Evolutionary conservation across 2,888 invertebrate species (phyloP).

Genomic region (Nephrotoma appendiculata): DNA sequence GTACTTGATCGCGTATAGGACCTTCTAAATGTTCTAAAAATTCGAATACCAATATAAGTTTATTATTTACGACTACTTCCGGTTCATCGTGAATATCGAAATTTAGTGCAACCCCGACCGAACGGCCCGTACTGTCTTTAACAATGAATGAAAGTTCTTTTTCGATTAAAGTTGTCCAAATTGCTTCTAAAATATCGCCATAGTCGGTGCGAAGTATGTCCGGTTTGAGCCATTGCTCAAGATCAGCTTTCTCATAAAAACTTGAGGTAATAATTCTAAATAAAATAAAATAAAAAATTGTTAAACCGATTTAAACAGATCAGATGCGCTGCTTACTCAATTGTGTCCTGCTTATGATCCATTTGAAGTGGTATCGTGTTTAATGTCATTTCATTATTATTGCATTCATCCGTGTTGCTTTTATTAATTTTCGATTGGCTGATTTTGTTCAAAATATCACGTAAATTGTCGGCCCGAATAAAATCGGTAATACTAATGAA

Average conservation of each 20-base stretch:
- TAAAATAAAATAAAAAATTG: background rate
- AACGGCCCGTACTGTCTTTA: conserved; percentile 36
- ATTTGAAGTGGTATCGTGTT: conserved; percentile 23
- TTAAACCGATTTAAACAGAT: background rate
- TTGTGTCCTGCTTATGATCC: conserved; percentile 49
- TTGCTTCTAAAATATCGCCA: conserved; percentile 44
- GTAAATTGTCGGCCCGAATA: conserved; percentile 52
- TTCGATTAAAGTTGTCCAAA: conserved; percentile 55
- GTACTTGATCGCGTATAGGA: conserved; percentile 43
- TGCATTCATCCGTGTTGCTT: conserved; percentile 36
- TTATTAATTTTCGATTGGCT: conserved; percentile 17
- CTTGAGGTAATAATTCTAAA: conserved; percentile 67
- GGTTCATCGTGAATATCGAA: conserved; percentile 74
- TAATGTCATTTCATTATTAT: conserved; percentile 18
- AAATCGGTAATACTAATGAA: conserved; percentile 72
- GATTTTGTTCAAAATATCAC: conserved; percentile 51
- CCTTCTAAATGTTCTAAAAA: conserved; percentile 65
- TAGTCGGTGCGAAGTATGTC: conserved; percentile 55
- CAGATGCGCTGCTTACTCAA: conserved; percentile 42
- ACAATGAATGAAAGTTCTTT: conserved; percentile 62
- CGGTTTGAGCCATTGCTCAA: conserved; percentile 64
- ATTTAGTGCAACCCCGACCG: conserved; percentile 58
- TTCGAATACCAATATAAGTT: conserved; percentile 56
- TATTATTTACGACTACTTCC: conserved; percentile 48
- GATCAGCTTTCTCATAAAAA: conserved; percentile 73